These are phyloP conservation scores for Rhagoletis pomonella DNA, from an alignment of 1,140 invertebrate species.

Conservation along the genomic window DNA sequence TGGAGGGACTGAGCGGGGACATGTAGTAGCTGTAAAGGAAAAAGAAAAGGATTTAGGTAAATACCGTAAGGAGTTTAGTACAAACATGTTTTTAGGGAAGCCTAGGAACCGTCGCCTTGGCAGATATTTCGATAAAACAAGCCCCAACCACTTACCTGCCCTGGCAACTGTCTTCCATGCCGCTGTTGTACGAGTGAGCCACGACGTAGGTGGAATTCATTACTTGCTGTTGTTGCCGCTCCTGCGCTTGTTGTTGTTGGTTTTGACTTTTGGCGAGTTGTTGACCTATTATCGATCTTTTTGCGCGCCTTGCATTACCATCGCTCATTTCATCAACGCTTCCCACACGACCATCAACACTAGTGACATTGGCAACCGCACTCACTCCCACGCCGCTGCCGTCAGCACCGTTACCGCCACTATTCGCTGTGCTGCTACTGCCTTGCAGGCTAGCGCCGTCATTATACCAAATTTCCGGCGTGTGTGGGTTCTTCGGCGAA, in stretches of 20 bases:
- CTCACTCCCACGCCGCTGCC: conserved; percentile 33
- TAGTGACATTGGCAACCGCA: background rate
- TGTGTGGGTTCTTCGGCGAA: conserved; percentile 75
- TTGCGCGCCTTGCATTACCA: conserved; percentile 58
- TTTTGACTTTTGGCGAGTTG: conserved; percentile 49
- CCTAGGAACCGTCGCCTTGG: conserved; percentile 19
- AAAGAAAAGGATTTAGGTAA: background rate
- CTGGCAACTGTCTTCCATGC: conserved; percentile 50
- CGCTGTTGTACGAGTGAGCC: conserved; percentile 23
- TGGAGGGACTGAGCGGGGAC: conserved; percentile 62
- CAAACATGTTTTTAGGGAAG: background rate
- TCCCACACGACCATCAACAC: conserved; percentile 17
- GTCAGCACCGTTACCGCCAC: conserved; percentile 58
- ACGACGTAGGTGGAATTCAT: conserved; percentile 35
- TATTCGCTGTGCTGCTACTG: conserved; percentile 60
- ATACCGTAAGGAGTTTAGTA: background rate
- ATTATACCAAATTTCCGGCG: conserved; percentile 72
- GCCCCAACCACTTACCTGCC: background rate
- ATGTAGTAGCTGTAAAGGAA: conserved; percentile 55
- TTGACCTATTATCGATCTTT: conserved; percentile 65
- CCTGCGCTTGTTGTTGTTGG: conserved; percentile 56
- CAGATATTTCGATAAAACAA: conserved; percentile 13
- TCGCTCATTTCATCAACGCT: conserved; percentile 59
- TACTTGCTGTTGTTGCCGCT: conserved; percentile 53
- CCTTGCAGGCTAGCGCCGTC: conserved; percentile 69